phyloP scores from a whole-genome alignment of 2,797 vertebrate species.

The Silurus lanzhouensis region DNA sequence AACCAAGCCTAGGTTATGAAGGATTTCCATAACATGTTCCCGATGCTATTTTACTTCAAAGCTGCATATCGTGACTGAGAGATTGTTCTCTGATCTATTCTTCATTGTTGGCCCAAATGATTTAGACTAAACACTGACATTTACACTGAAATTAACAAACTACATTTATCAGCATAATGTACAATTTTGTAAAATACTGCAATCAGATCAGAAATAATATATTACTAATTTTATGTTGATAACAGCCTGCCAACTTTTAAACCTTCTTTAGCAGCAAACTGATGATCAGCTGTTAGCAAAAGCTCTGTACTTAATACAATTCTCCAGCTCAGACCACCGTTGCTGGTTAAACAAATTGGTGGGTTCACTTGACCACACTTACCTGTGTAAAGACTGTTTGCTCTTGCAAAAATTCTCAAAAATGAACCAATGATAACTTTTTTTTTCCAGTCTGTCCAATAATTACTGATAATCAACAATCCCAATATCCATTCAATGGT shows the following conservation, averaged over 20 bases:
- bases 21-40: background rate
- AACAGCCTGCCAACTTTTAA: background rate
- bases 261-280: background rate
- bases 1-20: background rate
- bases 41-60: background rate
- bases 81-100: background rate
- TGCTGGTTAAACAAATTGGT: background rate
- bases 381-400: background rate
- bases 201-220: background rate
- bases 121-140: too few relatives aligned
- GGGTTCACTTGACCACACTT: background rate
- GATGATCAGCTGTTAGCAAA: background rate
- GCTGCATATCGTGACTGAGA: background rate
- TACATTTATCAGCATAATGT: background rate
- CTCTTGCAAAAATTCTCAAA: background rate
- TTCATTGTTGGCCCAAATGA: background rate
- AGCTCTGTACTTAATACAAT: background rate
- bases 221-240: background rate
- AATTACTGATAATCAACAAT: background rate
- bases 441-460: background rate
- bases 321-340: background rate
- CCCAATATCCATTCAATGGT: background rate
- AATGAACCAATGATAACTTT: background rate
- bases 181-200: background rate
- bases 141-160: background rate